These are phyloP conservation scores for Parochlus steinenii DNA, from an alignment of 2,888 invertebrate genomes.

Conservation along the genomic window DNA sequence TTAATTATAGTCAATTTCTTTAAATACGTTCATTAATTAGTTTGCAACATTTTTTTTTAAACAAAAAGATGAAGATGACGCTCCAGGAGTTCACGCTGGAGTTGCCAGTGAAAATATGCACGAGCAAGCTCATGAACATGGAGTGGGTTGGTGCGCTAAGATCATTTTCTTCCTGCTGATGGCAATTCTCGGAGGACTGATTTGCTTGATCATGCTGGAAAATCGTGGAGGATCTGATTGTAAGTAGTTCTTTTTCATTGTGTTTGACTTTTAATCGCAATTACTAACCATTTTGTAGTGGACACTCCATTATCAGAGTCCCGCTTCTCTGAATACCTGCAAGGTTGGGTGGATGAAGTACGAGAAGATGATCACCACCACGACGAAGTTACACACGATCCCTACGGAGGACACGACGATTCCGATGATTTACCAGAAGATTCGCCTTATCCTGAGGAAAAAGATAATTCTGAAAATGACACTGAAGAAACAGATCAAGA, in stretches of 20 bases:
- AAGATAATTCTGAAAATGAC: conserved; percentile 21
- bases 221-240: conserved; percentile 63
- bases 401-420: conserved; percentile 24
- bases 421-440: conserved; percentile 23
- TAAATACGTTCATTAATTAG: conserved; percentile 13
- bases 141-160: conserved; percentile 73
- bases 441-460: conserved; percentile 21
- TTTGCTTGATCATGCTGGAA: conserved; percentile 63
- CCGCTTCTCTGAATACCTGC: conserved; percentile 54
- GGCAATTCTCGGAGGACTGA: conserved; percentile 49
- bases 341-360: conserved; percentile 58
- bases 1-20: conserved; percentile 14
- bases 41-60: conserved; percentile 24
- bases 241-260: conserved; percentile 32
- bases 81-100: conserved; percentile 28
- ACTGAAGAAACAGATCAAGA: conserved; percentile 20
- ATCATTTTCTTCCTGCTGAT: conserved; percentile 63
- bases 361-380: conserved; percentile 21
- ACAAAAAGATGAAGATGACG: conserved; percentile 16
- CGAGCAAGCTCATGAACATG: conserved; percentile 59
- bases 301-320: conserved; percentile 45
- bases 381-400: conserved; percentile 23
- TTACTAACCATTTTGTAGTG: conserved; percentile 27
- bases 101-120: conserved; percentile 48
- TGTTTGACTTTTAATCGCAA: conserved; percentile 5